These are phyloP conservation scores for Polymixis flavicincta DNA, from an alignment of 2,888 invertebrate genomes.

Conservation along the genomic window DNA sequence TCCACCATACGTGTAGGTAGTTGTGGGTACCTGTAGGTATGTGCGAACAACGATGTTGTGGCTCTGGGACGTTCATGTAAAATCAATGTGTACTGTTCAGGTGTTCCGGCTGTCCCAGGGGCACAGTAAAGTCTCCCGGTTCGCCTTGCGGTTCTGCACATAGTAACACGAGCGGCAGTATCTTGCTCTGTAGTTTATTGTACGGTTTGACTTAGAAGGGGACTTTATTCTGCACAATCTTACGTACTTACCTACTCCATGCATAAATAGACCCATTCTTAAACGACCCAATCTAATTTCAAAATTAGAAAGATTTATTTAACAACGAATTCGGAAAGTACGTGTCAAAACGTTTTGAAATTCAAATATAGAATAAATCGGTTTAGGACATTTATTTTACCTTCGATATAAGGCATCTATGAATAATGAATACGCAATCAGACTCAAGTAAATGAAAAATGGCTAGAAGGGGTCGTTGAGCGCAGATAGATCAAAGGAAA, in stretches of 20 bases:
- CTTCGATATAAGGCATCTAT: conserved; percentile 27
- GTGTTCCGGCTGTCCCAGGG: conserved; percentile 76
- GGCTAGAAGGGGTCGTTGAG: conserved; percentile 12
- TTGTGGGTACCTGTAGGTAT: conserved; percentile 43
- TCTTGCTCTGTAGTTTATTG: conserved; percentile 63
- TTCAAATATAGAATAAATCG: conserved; percentile 47
- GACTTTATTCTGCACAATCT: conserved; percentile 37
- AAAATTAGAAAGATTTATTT: conserved; percentile 33
- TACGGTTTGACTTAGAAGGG: conserved; percentile 56
- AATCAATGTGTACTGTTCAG: conserved; percentile 74
- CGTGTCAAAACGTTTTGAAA: conserved; percentile 40
- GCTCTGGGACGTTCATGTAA: conserved; percentile 69
- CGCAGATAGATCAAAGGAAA: conserved; percentile 28
- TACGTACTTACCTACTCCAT: conserved; percentile 34
- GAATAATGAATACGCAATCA: conserved; percentile 44
- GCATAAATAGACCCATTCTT: background rate
- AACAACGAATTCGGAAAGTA: conserved; percentile 10
- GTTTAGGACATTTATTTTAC: conserved; percentile 38
- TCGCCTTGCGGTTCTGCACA: conserved; percentile 68
- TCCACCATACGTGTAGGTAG: conserved; percentile 23
- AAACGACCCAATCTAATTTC: conserved; percentile 21
- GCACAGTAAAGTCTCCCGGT: conserved; percentile 77
- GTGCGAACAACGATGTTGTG: conserved; percentile 61
- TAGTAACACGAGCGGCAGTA: conserved; percentile 59
- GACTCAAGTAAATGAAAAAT: conserved; percentile 36